Conservation (phyloP, 2,113 vertebrate species). For the Eidolon helvum region DNA sequence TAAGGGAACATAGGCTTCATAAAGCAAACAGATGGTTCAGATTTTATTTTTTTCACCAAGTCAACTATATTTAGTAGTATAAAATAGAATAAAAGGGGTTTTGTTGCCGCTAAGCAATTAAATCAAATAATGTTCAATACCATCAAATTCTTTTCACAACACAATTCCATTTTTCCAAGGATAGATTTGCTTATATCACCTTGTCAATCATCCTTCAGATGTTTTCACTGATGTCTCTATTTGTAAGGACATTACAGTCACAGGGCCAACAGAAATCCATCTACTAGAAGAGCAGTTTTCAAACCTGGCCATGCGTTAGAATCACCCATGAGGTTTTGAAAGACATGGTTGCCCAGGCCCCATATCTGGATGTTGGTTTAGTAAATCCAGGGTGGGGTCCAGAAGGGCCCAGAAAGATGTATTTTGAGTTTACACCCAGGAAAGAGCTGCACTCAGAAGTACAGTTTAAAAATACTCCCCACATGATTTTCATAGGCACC, state of each 20-base stretch:
- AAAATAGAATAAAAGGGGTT: not conserved
- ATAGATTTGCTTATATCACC: not conserved
- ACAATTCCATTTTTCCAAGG: not conserved
- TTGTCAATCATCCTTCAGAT: not conserved
- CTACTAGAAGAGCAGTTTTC: not conserved
- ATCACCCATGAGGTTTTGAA: not conserved
- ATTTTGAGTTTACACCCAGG: not conserved
- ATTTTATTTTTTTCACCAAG: not conserved
- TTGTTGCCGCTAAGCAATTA: not conserved
- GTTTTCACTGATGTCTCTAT: not conserved
- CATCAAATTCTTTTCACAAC: not conserved
- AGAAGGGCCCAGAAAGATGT: not conserved
- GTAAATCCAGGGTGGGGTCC: not conserved
- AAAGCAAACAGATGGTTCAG: not conserved
- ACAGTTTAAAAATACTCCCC: not conserved
- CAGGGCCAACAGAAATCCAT: not conserved
- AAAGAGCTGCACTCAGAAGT: not conserved
- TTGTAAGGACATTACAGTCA: not conserved
- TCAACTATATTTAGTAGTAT: not conserved
- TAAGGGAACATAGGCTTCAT: not conserved
- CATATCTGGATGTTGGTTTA: not conserved
- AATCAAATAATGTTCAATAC: not conserved
- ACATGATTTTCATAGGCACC: accelerated
- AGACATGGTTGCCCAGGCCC: not conserved
- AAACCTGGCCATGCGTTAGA: not conserved